These are phyloP conservation scores for Macrophya alboannulata DNA, from an alignment of 2,888 invertebrate genomes.

Conservation along the genomic window DNA sequence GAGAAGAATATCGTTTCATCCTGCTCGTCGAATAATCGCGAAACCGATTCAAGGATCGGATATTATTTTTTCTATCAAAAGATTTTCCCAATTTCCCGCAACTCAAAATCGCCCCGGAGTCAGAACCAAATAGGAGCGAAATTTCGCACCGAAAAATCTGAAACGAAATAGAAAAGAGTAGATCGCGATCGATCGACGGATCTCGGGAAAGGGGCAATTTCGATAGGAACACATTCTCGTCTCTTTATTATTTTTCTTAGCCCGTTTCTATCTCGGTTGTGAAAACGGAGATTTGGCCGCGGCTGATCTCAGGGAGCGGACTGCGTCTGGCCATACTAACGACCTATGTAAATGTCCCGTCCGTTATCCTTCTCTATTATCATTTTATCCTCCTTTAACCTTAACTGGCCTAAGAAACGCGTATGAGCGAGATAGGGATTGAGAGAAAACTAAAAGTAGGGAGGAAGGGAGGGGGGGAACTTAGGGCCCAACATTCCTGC, in stretches of 20 bases:
- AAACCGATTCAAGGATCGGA: background rate
- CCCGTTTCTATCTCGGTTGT: conserved; percentile 22
- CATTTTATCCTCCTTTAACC: conserved; percentile 68
- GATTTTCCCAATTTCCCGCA: too few species aligned
- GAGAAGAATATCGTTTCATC: conserved; percentile 1
- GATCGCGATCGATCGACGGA: background rate
- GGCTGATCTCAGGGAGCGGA: conserved; percentile 38
- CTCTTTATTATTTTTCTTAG: background rate
- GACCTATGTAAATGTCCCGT: conserved; percentile 77
- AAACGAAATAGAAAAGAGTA: background rate
- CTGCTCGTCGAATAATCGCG: background rate
- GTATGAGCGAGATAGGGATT: conserved; percentile 59
- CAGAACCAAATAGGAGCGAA: background rate
- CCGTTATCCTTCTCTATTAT: conserved; percentile 78
- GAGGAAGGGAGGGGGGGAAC: conserved; percentile 40
- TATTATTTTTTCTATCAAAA: conserved; percentile 24
- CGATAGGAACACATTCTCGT: background rate
- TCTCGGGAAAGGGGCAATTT: background rate
- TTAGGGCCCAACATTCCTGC: conserved; percentile 42
- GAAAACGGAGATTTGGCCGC: conserved; percentile 23
- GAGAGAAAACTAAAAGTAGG: conserved; percentile 63
- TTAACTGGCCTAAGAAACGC: conserved; percentile 38
- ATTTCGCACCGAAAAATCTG: background rate
- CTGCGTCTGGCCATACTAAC: conserved; percentile 72
- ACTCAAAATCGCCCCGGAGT: background rate